Evolutionary conservation across 2,888 invertebrate genomes (phyloP).

Genomic region (Platycnemis pennipes): DNA sequence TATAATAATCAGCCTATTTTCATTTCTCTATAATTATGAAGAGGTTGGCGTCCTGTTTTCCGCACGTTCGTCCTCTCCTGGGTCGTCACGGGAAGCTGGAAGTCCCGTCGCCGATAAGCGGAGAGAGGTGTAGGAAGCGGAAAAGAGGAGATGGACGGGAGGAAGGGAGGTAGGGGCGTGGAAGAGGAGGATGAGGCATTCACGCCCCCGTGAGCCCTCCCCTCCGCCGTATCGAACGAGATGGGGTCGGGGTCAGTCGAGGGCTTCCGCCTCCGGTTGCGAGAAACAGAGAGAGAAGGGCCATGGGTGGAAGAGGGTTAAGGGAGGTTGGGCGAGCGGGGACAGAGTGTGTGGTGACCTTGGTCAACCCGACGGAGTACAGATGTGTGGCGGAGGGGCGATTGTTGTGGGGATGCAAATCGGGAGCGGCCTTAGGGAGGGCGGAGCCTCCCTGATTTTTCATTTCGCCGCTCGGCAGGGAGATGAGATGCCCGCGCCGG

Average conservation of each 20-base stretch:
- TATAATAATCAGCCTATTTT: too few species aligned
- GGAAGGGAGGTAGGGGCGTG: neutral
- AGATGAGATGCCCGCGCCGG: neutral
- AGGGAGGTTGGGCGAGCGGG: neutral
- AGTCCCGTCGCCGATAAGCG: neutral
- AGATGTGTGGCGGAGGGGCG: neutral
- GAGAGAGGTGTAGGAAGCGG: neutral
- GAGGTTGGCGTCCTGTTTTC: too few species aligned
- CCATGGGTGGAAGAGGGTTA: neutral
- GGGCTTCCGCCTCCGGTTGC: conserved; percentile 50
- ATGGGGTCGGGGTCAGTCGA: conserved; percentile 51
- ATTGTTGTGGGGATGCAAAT: conserved; percentile 56
- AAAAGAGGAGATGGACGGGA: neutral
- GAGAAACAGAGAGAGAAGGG: neutral
- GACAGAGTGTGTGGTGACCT: too few species aligned
- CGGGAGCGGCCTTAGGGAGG: neutral
- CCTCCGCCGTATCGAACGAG: conserved; percentile 3
- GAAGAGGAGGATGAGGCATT: neutral
- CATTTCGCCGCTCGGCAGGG: neutral
- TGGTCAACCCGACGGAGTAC: neutral
- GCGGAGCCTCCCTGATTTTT: neutral
- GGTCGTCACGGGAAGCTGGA: neutral
- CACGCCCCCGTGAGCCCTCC: neutral
- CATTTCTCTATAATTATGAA: too few species aligned
- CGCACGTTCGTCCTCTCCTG: neutral